A percentile compares a stretch with the other conserved stretches of the same genome.
Evolutionary conservation across 2,797 vertebrate species (phyloP).

Genomic region (Eurystomus glaucurus): DNA sequence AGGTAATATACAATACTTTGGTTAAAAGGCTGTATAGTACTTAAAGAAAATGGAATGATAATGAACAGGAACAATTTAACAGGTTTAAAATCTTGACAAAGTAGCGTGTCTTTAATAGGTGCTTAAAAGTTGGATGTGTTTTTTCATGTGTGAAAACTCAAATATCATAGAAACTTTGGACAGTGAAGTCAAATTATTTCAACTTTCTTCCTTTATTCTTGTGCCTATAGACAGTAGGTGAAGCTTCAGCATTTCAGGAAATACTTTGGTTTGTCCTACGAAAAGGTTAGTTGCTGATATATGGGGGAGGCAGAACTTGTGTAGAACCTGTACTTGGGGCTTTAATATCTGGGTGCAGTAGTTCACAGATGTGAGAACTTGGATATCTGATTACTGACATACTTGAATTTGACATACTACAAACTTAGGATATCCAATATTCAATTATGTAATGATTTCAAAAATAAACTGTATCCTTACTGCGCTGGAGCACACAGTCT

Average conservation of each 20-base stretch:
- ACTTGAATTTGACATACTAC: background rate
- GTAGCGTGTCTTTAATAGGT: background rate
- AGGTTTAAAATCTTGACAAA: background rate
- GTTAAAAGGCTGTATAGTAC: background rate
- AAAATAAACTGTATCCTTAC: background rate
- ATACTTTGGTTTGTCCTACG: background rate
- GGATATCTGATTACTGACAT: background rate
- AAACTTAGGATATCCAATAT: background rate
- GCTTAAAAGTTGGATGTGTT: background rate
- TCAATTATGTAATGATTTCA: background rate
- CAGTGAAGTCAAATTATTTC: background rate
- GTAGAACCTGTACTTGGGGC: background rate
- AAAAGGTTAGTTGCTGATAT: accelerated
- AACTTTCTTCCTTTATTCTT: background rate
- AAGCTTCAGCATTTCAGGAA: background rate
- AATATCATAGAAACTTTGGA: background rate
- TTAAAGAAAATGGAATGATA: background rate
- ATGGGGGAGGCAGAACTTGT: background rate
- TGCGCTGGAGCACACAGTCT: no score
- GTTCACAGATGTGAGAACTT: background rate
- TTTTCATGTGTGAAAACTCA: background rate
- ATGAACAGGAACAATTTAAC: background rate
- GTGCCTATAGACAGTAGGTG: background rate
- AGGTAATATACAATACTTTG: background rate
- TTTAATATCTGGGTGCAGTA: background rate